A percentile compares a stretch with the other conserved stretches of the same genome.
These are phyloP conservation scores for Danio aesculapii DNA, from an alignment of 2,797 vertebrate genomes.

Conservation along the genomic window DNA sequence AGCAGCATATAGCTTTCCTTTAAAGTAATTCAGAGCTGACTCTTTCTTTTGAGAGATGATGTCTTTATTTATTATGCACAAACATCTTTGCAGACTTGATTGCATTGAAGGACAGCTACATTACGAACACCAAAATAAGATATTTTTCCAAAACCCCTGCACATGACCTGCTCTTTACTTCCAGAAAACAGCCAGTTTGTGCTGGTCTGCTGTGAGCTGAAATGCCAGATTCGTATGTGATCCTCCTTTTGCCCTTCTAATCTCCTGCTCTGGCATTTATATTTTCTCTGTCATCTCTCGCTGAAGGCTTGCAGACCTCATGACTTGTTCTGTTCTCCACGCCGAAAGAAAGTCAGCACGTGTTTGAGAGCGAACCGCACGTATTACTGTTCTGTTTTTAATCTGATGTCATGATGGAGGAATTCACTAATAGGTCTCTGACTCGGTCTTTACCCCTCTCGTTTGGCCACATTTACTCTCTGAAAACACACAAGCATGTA, in stretches of 20 bases:
- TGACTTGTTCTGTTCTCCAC: conserved; percentile 14
- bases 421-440: conserved; percentile 53
- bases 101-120: too few relatives aligned
- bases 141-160: too few relatives aligned
- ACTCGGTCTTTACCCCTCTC: conserved; percentile 25
- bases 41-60: too few relatives aligned
- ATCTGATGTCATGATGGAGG: conserved; percentile 58
- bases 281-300: neutral
- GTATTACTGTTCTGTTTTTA: conserved; percentile 48
- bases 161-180: too few relatives aligned
- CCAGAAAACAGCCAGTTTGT: neutral
- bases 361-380: conserved; percentile 47
- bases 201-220: neutral
- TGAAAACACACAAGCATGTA: conserved; percentile 12
- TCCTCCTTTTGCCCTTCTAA: neutral
- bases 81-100: too few relatives aligned
- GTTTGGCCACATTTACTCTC: conserved; percentile 30
- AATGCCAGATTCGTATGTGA: neutral
- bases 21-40: too few relatives aligned
- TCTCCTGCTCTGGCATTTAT: neutral
- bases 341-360: conserved; percentile 37
- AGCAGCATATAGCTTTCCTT: too few relatives aligned
- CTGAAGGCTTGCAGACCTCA: conserved; percentile 24
- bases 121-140: too few relatives aligned
- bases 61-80: too few relatives aligned